Conservation (phyloP, 2,888 invertebrate species). For the Pandemis cinnamomeana region DNA sequence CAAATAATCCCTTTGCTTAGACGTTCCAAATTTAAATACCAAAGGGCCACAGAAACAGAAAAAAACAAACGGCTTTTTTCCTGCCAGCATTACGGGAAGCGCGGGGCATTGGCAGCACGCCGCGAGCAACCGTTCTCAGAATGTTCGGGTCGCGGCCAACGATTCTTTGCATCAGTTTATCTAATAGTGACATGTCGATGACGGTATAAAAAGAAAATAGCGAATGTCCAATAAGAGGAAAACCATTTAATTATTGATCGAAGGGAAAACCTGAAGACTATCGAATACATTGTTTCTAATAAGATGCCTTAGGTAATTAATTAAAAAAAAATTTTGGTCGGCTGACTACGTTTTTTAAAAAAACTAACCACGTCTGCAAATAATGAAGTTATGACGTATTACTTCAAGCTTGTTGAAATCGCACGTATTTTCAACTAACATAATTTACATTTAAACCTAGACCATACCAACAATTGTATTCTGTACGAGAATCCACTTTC, state of each 20-base stretch:
- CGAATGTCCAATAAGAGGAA: too few species aligned
- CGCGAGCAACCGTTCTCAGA: constrained; percentile 20
- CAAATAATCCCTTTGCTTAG: neutral
- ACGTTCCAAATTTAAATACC: neutral
- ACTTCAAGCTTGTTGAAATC: too few species aligned
- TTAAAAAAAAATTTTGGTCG: neutral
- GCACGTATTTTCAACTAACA: neutral
- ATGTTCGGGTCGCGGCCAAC: constrained; percentile 31
- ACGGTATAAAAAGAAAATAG: neutral
- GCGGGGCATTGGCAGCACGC: constrained; percentile 29
- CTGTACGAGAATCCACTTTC: constrained; percentile 22
- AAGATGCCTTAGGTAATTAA: neutral
- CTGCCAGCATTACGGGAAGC: constrained; percentile 19
- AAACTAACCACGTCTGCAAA: too few species aligned
- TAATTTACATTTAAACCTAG: neutral
- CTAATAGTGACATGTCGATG: neutral
- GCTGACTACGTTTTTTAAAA: neutral
- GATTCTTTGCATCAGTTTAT: constrained; percentile 19
- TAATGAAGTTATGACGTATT: too few species aligned
- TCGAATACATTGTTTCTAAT: too few species aligned
- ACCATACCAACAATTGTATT: neutral
- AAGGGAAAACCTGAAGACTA: too few species aligned
- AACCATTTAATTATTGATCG: too few species aligned
- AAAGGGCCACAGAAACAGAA: neutral
- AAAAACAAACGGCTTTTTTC: constrained; percentile 14